A percentile compares a stretch with the other conserved stretches of the same genome.
Evolutionary conservation across 1,140 invertebrate species (phyloP).

Genomic region (Platyscapa corneri): DNA sequence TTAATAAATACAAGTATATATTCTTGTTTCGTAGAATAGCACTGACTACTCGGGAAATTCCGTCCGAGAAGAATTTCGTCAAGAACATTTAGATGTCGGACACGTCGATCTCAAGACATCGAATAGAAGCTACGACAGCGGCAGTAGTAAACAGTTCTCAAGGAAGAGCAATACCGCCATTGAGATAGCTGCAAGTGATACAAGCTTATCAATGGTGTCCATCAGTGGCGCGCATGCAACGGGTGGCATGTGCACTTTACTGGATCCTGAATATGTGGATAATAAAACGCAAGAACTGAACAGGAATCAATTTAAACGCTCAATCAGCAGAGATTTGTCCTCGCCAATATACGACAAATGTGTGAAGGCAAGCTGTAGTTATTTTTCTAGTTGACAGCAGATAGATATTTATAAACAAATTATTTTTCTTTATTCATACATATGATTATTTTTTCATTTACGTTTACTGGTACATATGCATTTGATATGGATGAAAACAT

Average conservation of each 20-base stretch:
- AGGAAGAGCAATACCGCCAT: slow-evolving; percentile 11
- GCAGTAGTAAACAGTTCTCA: neutral
- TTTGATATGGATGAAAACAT: too few species aligned
- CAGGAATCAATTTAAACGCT: neutral
- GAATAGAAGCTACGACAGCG: neutral
- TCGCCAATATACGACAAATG: slow-evolving; percentile 11
- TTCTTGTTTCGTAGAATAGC: slow-evolving; percentile 57
- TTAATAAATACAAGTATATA: neutral
- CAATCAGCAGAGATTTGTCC: neutral
- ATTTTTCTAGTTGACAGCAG: neutral
- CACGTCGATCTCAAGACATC: neutral
- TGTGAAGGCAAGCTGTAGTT: neutral
- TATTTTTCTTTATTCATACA: neutral
- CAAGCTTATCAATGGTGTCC: slow-evolving; percentile 3
- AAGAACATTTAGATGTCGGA: neutral
- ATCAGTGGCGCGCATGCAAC: neutral
- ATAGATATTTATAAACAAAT: neutral
- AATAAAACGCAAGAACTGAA: neutral
- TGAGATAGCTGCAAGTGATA: slow-evolving; percentile 17
- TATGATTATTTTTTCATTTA: neutral
- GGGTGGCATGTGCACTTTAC: neutral
- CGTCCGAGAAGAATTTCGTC: slow-evolving; percentile 54
- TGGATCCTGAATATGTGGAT: neutral
- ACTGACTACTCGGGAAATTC: slow-evolving; percentile 68
- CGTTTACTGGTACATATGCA: too few species aligned